Evolutionary conservation across 2,113 vertebrate species (phyloP).

Genomic region (Xerus inauris): DNA sequence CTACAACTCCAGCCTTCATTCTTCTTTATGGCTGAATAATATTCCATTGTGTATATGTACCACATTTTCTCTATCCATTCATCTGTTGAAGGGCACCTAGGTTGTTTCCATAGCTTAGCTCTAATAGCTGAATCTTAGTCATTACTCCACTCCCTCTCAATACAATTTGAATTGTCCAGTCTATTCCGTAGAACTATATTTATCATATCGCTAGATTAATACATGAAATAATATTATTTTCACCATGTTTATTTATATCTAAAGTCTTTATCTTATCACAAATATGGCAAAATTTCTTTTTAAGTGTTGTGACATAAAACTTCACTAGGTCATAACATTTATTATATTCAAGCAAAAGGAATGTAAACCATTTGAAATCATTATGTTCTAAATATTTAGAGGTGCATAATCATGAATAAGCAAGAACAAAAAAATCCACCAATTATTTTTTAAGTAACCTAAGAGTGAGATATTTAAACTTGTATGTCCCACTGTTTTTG

Average conservation of each 20-base stretch:
- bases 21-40: too few relatives aligned
- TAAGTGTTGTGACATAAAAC: background rate
- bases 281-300: background rate
- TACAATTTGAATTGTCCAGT: background rate
- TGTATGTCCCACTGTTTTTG: background rate
- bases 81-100: too few relatives aligned
- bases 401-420: background rate
- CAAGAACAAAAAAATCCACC: background rate
- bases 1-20: too few relatives aligned
- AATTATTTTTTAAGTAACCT: background rate
- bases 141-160: background rate
- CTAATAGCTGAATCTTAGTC: background rate
- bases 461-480: background rate
- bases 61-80: too few relatives aligned
- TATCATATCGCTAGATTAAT: constrained; percentile 7
- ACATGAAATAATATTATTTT: background rate
- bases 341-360: constrained; percentile 21
- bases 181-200: background rate
- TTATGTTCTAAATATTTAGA: constrained; percentile 31
- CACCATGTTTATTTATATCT: background rate
- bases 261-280: background rate
- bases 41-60: too few relatives aligned
- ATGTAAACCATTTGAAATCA: background rate
- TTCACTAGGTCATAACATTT: background rate
- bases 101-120: too few relatives aligned